These are phyloP conservation scores for Cynopterus brachyotis DNA, from an alignment of 2,113 vertebrate species.

Conservation along the genomic window DNA sequence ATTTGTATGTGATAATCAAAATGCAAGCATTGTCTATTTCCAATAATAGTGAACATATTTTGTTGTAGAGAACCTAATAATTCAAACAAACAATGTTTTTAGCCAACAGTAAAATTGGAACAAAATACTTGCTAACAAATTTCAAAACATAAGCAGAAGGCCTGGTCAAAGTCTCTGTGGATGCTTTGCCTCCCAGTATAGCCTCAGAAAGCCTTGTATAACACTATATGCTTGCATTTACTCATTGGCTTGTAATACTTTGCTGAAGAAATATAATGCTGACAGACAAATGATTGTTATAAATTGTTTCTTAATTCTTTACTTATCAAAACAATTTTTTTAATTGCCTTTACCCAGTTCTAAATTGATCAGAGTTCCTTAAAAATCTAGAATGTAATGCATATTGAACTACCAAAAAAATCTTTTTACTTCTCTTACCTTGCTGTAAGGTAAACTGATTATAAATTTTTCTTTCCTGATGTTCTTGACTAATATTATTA, in stretches of 20 bases:
- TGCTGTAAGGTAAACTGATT: conserved; percentile 14
- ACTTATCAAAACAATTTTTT: conserved; percentile 9
- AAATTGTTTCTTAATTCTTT: background rate
- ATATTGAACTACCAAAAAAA: background rate
- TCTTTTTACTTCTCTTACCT: conserved; percentile 23
- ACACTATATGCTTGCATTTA: background rate
- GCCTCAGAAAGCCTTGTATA: background rate
- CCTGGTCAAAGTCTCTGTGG: background rate
- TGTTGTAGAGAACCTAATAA: background rate
- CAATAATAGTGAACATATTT: background rate
- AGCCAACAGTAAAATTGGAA: background rate
- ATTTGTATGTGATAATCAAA: background rate
- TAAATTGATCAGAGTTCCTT: background rate
- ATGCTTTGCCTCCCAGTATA: background rate
- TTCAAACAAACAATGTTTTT: background rate
- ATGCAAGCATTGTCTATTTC: background rate
- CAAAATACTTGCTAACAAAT: background rate
- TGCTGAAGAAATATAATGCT: background rate
- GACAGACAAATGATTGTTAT: background rate
- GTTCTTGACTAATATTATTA: conserved; percentile 42
- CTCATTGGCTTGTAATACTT: background rate
- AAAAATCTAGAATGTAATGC: conserved; percentile 44
- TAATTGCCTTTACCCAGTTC: background rate
- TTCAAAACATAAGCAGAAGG: background rate
- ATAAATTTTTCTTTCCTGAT: background rate